Base-by-base conservation (phyloP, 2,888 invertebrate species). In the Cacoxenus indagator region DNA sequence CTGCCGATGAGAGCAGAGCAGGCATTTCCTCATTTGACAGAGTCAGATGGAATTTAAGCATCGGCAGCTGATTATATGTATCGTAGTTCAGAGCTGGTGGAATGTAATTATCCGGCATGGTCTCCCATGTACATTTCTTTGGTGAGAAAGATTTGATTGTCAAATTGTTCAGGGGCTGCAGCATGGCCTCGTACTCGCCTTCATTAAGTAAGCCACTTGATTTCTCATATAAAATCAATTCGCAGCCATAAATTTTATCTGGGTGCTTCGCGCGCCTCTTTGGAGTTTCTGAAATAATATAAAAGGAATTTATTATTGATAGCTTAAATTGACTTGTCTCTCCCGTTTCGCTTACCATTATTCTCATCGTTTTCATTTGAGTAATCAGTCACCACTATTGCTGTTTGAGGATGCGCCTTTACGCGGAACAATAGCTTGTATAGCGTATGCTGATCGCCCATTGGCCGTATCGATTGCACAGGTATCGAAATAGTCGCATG, bases 161-260 rank as follows among this genome's bases (percentile, higher is more conserved):
- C 66, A 85, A 83, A 71, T 89, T 89, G 67, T 83, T 82, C 46
- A 94, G 91, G 79, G 96, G 95, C 81, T 95, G 94, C 72, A 97
- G 89, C 64, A 94, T 93, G 69, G 97, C 89, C 85, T 97, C 96
- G 87, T 98, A 97, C 85, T 96, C 95, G 3, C 97, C 97, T 76
- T 96, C 95, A 0, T 93, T 93, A 67, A 96, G 90, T 85, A 96
- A 96, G 17, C 95, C 92, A 84, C 94, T 95, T 82, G 95, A 93
- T 85, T 96, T 96, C 87, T 97, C 97, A 84, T 95, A 97, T 31
- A 97, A 93, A 70, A 95, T 93, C 68, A 98, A 89, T 88, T 97
- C 97, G 68, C 94, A 93, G 43, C 88, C 88, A 69, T 84, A 88
- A 46, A 87, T 74, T 76, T 87, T 88, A 27, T 86, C 84, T 61